phyloP scores from a whole-genome alignment of 2,888 invertebrate genomes.

The Drosophila anomelani region DNA sequence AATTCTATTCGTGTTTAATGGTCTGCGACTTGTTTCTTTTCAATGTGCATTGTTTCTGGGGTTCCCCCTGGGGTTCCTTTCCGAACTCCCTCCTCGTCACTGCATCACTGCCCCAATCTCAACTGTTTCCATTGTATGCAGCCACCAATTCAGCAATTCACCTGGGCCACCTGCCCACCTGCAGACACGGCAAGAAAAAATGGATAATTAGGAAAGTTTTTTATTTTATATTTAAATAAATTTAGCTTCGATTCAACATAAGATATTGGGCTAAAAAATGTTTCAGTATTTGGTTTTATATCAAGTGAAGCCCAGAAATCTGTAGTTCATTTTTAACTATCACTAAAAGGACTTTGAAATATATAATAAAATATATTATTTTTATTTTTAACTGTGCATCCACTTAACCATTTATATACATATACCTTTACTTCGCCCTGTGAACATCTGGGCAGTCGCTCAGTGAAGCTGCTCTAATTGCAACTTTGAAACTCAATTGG shows the following conservation, averaged over 20 bases:
- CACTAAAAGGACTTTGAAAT: no score
- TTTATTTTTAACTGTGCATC: no score
- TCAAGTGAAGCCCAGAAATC: no score
- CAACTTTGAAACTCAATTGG: slow-evolving; percentile 78
- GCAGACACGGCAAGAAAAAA: neutral
- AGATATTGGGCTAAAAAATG: no score
- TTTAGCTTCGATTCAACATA: no score
- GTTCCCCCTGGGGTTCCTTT: slow-evolving; percentile 4
- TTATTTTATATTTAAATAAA: no score
- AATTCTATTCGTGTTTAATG: slow-evolving; percentile 57
- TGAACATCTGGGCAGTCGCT: slow-evolving; percentile 49
- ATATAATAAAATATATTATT: no score
- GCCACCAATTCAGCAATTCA: slow-evolving; percentile 19
- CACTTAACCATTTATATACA: slow-evolving; percentile 9
- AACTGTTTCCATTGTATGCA: slow-evolving; percentile 70
- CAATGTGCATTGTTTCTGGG: slow-evolving; percentile 62
- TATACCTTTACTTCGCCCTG: neutral
- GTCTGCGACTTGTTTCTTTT: slow-evolving; percentile 75
- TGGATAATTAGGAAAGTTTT: neutral
- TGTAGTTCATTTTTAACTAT: no score
- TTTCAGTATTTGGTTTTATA: no score
- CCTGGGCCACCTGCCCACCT: slow-evolving; percentile 22
- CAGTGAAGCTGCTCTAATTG: slow-evolving; percentile 75
- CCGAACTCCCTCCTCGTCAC: neutral
- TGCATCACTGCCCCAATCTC: slow-evolving; percentile 43